A percentile compares a stretch with the other conserved stretches of the same genome.
Conservation (phyloP, 2,888 invertebrate genomes). For the Axea sp. region DNA sequence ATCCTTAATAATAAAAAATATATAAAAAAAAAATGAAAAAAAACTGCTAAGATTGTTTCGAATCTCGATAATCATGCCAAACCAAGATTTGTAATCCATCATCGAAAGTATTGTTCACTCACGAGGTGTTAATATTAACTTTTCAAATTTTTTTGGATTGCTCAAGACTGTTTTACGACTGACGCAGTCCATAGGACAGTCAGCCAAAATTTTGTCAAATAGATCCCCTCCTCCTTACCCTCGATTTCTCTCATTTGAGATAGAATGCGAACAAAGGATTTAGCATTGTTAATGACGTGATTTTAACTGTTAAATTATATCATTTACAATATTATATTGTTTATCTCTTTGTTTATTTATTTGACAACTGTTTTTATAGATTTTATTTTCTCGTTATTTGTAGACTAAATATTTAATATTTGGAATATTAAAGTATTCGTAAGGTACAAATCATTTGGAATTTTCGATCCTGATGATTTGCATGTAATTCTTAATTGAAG, state of each 20-base stretch:
- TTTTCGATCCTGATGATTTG: too few relatives aligned
- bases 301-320: too few relatives aligned
- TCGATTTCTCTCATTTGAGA: not conserved
- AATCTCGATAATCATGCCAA: constrained; percentile 25
- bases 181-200: not conserved
- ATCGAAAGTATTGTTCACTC: constrained; percentile 46
- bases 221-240: not conserved
- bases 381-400: too few relatives aligned
- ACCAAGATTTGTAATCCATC: constrained; percentile 15
- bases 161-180: constrained; percentile 44
- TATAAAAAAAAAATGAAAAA: constrained; percentile 12
- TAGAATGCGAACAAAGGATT: constrained; percentile 8
- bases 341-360: too few relatives aligned
- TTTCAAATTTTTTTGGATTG: constrained; percentile 49
- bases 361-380: too few relatives aligned
- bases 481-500: constrained; percentile 25
- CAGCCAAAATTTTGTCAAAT: constrained; percentile 13
- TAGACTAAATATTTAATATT: too few relatives aligned
- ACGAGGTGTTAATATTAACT: constrained; percentile 39
- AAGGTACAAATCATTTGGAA: too few relatives aligned
- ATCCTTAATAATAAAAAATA: too few relatives aligned
- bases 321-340: too few relatives aligned
- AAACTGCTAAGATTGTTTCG: too few relatives aligned
- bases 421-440: too few relatives aligned
- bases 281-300: too few relatives aligned